These are phyloP conservation scores for Henricia sp. DNA, from an alignment of 53 echinoderm and acorn worm species.

Conservation along the genomic window DNA sequence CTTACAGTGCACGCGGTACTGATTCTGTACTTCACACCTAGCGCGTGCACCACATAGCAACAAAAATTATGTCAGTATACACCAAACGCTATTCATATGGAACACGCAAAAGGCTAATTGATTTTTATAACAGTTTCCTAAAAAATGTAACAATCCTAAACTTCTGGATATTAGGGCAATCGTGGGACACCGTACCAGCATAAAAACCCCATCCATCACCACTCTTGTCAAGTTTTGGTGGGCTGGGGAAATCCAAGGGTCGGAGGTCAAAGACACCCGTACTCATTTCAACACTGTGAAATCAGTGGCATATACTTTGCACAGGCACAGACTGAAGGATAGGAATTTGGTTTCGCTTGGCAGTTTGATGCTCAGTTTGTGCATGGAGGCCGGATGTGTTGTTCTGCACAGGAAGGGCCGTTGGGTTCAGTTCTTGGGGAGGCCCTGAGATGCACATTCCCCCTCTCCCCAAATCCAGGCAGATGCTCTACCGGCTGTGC, in stretches of 20 bases:
- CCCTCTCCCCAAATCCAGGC: too few relatives aligned
- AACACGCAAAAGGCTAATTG: too few relatives aligned
- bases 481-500: too few relatives aligned
- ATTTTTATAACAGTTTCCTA: too few relatives aligned
- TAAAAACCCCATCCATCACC: slow-evolving; percentile 24
- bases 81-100: too few relatives aligned
- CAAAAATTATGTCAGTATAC: too few relatives aligned
- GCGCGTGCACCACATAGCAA: too few relatives aligned
- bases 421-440: background rate
- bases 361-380: too few relatives aligned
- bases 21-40: too few relatives aligned
- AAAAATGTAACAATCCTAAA: too few relatives aligned
- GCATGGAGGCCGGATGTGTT: background rate
- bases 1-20: too few relatives aligned
- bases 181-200: background rate
- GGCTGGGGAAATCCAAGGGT: slow-evolving; percentile 48
- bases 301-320: slow-evolving; percentile 47
- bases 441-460: slow-evolving; percentile 8
- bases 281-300: slow-evolving; percentile 62
- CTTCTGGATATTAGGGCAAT: too few relatives aligned
- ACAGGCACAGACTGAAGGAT: slow-evolving; percentile 40
- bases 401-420: slow-evolving; percentile 4
- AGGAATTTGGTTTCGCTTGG: slow-evolving; percentile 34
- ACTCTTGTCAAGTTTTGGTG: slow-evolving; percentile 49
- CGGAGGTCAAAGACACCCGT: slow-evolving; percentile 54